phyloP scores from a whole-genome alignment of 2,888 invertebrate species.

The Thelaira solivaga region DNA sequence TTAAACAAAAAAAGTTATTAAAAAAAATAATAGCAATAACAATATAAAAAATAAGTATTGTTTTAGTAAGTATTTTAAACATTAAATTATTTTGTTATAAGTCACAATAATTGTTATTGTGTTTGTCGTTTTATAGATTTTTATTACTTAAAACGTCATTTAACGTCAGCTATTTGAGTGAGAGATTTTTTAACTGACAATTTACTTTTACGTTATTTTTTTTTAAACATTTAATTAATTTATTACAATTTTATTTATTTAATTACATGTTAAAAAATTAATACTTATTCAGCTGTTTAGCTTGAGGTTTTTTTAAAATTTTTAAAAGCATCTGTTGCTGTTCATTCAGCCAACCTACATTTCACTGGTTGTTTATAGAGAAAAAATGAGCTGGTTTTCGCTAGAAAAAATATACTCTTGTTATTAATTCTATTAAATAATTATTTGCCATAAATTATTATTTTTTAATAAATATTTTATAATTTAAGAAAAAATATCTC shows the following conservation, averaged over 20 bases:
- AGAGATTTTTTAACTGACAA: slow-evolving; percentile 15
- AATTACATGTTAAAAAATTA: not conserved
- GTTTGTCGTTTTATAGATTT: too few relatives aligned
- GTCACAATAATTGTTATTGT: too few relatives aligned
- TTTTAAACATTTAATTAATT: slow-evolving; percentile 23
- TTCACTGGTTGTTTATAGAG: not conserved
- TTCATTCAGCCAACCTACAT: not conserved
- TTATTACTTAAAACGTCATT: too few relatives aligned
- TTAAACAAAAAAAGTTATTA: not conserved
- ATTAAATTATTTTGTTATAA: not conserved
- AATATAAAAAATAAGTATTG: not conserved
- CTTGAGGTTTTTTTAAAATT: not conserved
- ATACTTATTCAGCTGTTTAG: slow-evolving; percentile 16
- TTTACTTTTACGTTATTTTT: slow-evolving; percentile 11
- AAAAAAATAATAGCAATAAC: not conserved
- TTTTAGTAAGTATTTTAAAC: not conserved
- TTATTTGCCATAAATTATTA: too few relatives aligned
- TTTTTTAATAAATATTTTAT: too few relatives aligned
- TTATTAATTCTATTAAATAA: too few relatives aligned
- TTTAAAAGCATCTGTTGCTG: slow-evolving; percentile 9
- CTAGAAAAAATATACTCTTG: too few relatives aligned
- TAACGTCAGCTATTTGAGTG: slow-evolving; percentile 37
- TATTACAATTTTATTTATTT: slow-evolving; percentile 15
- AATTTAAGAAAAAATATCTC: too few relatives aligned
- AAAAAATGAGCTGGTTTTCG: slow-evolving; percentile 22